phyloP scores from a whole-genome alignment of 92 coral and sea anemone genomes.

The Porites lobata region DNA sequence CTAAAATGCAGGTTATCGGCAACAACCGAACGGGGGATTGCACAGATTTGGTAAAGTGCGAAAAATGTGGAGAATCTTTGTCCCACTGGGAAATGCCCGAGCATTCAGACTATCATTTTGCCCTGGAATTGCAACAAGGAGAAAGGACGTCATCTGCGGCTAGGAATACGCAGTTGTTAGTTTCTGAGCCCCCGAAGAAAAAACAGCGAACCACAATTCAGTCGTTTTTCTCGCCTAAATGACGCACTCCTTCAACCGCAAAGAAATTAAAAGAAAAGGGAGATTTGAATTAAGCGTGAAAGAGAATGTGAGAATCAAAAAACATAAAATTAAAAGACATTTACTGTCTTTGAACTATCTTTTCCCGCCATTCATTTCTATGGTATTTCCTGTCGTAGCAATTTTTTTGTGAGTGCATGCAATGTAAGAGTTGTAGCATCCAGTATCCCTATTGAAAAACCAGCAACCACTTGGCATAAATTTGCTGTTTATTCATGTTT shows the following conservation, averaged over 20 bases:
- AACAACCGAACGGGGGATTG: neutral
- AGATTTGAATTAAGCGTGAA: no score
- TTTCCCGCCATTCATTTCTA: neutral
- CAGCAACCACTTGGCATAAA: neutral
- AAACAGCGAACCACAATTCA: constrained; percentile 65
- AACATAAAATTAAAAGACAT: no score
- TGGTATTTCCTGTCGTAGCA: neutral
- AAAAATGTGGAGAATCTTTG: constrained; percentile 72
- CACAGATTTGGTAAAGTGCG: constrained; percentile 65
- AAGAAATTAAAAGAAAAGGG: neutral
- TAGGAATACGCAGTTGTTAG: neutral
- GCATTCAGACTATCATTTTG: constrained; percentile 91
- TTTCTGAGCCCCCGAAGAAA: constrained; percentile 76
- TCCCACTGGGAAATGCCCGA: constrained; percentile 77
- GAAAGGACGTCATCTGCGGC: constrained; percentile 22
- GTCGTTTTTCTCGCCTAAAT: constrained; percentile 63
- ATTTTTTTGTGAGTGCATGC: neutral
- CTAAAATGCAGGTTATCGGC: neutral
- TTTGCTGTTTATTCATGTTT: neutral
- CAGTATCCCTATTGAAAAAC: neutral
- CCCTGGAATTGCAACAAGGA: constrained; percentile 74
- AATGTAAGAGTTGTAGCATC: neutral
- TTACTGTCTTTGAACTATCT: neutral
- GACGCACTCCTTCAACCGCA: neutral
- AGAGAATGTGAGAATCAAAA: neutral